Base-by-base conservation (phyloP, 2,888 invertebrate genomes). In the Rosalia funebris region DNA sequence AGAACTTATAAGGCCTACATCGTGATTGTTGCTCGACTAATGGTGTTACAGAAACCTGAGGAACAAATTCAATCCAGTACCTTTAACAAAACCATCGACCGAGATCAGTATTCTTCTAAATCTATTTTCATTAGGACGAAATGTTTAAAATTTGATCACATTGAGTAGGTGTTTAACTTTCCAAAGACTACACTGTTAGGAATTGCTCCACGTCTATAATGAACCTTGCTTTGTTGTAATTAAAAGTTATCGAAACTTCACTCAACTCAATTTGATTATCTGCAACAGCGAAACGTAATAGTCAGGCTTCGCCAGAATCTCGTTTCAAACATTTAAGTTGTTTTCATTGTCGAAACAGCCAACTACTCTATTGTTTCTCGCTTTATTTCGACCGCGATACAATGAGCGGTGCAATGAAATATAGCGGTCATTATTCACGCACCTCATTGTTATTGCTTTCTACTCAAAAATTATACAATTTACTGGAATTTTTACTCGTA, bases 361-460 rank as follows among this genome's bases (percentile, higher is more conserved):
- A 69, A 68, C 71, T 72, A 67, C 63, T 69, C 74, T 62, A 75
- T 77, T 76, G 75, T 77, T 71, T 72, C 63, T 70, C 70, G 73
- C 74, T 77, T 77, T 74, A 75, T 76, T 76, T 74, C 72, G 62
- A 68, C 55, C 60, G 66, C 54, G 64, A 68, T 64, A 73, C 75
- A 75, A 76, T 74, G 70, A 25, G 75, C 74, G 70, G 69, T 60
- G 66, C 66, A 69, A 65, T 76, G 76, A 77, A 74, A 75, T 77
- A 77, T 75, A 65, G 70, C 64, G 68, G 70, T 71, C 73, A 73
- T 76, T 75, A 74, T 73, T 75, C 66, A 72, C 68, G 55, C 61
- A 63, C 62, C 68, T 67, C 69, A 67, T 70, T 70, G 69, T 71
- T 70, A 63, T 67, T 66, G 63, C 61, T 60, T 62, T 55, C 65